These are phyloP conservation scores for Schizopygopsis malacanthus DNA, from an alignment of 2,797 vertebrate species.

Conservation along the genomic window DNA sequence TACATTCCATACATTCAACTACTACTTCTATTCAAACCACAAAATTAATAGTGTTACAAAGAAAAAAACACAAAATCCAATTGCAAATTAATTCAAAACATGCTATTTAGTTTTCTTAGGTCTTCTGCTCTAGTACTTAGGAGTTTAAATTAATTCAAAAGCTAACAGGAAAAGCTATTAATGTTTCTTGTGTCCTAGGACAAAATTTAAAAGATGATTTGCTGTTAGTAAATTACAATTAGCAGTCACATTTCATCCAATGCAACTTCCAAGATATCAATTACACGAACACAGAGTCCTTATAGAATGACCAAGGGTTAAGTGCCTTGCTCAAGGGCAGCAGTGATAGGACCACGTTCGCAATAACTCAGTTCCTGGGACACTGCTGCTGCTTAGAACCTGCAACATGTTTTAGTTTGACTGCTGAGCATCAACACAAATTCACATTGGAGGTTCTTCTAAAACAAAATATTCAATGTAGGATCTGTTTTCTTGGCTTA, in stretches of 20 bases:
- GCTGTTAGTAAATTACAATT: slow-evolving; percentile 39
- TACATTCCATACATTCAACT: slow-evolving; percentile 57
- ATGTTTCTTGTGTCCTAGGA: slow-evolving; percentile 30
- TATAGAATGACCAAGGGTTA: slow-evolving; percentile 1
- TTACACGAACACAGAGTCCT: slow-evolving; percentile 11
- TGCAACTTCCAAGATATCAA: slow-evolving; percentile 3
- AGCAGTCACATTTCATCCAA: slow-evolving; percentile 27
- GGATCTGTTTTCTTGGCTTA: slow-evolving; percentile 45
- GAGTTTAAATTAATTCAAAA: slow-evolving; percentile 37
- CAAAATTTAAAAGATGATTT: slow-evolving; percentile 30
- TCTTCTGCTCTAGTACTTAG: slow-evolving; percentile 47
- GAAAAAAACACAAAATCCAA: not conserved
- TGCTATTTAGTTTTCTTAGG: slow-evolving; percentile 49
- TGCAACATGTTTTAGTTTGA: slow-evolving; percentile 34
- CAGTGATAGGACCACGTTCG: not conserved
- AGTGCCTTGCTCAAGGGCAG: slow-evolving; percentile 41
- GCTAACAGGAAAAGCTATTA: slow-evolving; percentile 32
- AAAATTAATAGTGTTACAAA: slow-evolving; percentile 56
- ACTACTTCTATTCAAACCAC: slow-evolving; percentile 58
- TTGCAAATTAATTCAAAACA: slow-evolving; percentile 26
- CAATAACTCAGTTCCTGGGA: slow-evolving; percentile 19
- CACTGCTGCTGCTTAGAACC: slow-evolving; percentile 9
- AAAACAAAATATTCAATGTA: not conserved
- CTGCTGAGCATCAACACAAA: slow-evolving; percentile 6
- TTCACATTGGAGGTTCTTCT: slow-evolving; percentile 2